Evolutionary conservation across 2,797 vertebrate genomes (phyloP).

Genomic region (Typhlichthys subterraneus): DNA sequence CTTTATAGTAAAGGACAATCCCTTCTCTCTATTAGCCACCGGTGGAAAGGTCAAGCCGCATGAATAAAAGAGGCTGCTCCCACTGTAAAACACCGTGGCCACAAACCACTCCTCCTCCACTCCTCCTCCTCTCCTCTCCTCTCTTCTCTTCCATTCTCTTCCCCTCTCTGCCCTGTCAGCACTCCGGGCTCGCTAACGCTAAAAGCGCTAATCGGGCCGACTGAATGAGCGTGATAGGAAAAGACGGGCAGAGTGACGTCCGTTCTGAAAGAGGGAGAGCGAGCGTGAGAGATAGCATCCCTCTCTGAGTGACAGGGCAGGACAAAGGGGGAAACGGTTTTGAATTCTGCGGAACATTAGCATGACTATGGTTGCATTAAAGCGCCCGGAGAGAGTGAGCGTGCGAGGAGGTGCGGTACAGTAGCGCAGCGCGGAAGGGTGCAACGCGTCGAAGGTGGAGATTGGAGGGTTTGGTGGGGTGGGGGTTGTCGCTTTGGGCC

Average conservation of each 20-base stretch:
- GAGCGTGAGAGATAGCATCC: conserved; percentile 54
- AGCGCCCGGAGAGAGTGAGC: conserved; percentile 54
- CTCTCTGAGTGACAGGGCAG: conserved; percentile 66
- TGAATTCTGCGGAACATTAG: conserved; percentile 67
- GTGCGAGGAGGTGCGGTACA: not conserved
- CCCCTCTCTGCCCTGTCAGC: conserved; percentile 57
- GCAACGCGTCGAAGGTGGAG: not conserved
- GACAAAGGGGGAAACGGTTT: conserved; percentile 72
- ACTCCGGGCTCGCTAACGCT: conserved; percentile 42
- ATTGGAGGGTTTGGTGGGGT: conserved; percentile 14
- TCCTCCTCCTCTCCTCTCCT: conserved; percentile 20
- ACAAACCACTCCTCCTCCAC: not conserved
- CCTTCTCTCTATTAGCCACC: conserved; percentile 68
- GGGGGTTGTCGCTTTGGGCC: conserved; percentile 27
- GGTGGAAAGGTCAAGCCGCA: conserved; percentile 68
- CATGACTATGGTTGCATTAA: conserved; percentile 78
- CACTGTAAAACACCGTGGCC: conserved; percentile 53
- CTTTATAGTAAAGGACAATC: conserved; percentile 69
- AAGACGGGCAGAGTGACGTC: conserved; percentile 50
- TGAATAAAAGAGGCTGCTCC: conserved; percentile 61
- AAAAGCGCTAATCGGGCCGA: conserved; percentile 55
- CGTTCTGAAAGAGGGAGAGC: conserved; percentile 29
- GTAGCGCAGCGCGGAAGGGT: not conserved
- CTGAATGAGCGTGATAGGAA: conserved; percentile 37
- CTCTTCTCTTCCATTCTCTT: conserved; percentile 9